Evolutionary conservation across 2,888 invertebrate genomes (phyloP), one percentile per base, ranked within the genome.

Genomic region (Lasioglossum figueresi): DNA sequence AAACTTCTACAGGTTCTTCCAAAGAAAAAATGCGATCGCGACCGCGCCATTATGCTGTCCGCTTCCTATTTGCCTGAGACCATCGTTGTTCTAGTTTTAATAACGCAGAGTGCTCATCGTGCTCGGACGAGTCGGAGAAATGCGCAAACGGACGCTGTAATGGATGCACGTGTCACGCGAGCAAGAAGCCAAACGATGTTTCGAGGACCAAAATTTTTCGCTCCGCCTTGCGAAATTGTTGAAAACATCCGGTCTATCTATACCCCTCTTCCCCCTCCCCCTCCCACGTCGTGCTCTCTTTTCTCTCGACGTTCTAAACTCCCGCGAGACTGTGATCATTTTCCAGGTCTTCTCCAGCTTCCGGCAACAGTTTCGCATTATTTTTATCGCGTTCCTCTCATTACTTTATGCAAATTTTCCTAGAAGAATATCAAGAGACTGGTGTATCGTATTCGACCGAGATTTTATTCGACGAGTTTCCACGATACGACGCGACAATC

Each of bases 31-130:
- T n/a, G 12, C 74, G 31, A 27, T 83, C 84, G 82, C 82, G 43
- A 85, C 81, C 77, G 80, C 74, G 68, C 85, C 85, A 88, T 90
- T 89, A 84, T 90, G 84, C 84, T 82, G 84, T 73, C 79, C 75
- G 82, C 78, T 80, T 83, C 73, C 78, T 79, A 87, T 84, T 84
- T 84, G 75, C 75, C 75, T 84, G 80, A 82, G 83, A 89, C 87
- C 82, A 88, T 88, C 82, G 91, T 91, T 92, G 89, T 91, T 91
- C 90, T 82, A 83, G 76, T 91, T 90, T 88, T 89, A 91, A 92
- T 92, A 92, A 91, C 90, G 80, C 84, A 88, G 90, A 92, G 91
- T 90, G 90, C 91, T 90, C 90, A 88, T 86, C 85, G 74, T 83
- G 81, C 82, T 83, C 48, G 86, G 63, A 82, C 82, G 83, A 85